Evolutionary conservation across 1,140 invertebrate genomes (phyloP), one percentile per base, ranked within the genome.

Genomic region (Bilobella aurantiaca): DNA sequence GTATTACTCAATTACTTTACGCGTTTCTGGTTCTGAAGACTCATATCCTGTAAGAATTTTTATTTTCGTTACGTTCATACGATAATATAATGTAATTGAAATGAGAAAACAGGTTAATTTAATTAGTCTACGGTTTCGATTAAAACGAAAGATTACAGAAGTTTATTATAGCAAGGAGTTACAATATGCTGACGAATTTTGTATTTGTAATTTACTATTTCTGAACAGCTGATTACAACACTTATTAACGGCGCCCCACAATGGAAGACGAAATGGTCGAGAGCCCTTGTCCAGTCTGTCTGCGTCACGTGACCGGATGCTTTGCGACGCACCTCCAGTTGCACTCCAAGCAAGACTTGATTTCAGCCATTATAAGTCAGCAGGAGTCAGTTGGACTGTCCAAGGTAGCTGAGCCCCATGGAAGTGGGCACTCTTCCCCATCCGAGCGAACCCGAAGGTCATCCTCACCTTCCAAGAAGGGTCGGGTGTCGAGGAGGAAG

Each of bases 321-420:
- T 34, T 63, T 5, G 53, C 58, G 3, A 42, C 57, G 2, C 67
- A 68, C 56, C 62, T 68, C 27, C 30, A 68, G 53, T 42, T 62
- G 16, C 67, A 68, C 56, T 68, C 67, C 21, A 68, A 68, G 42
- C 67, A 68, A 37, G 58, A 62, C 0, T 37, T 68, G 8, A 42
- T 42, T n/a, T n/a, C 8, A 12, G 37, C 37, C n/a, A 42, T 42
- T 42, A 42, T 42, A 8, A 42, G n/a, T n/a, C 37, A 42, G 37
- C 37, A 42, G 37, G 37, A 42, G 8, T 8, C 37, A 8, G 8
- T 42, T 42, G 37, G 37, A 42, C 8, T 42, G 37, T 42, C n/a
- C 37, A n/a, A n/a, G n/a, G n/a, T n/a, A 42, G 37, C 37, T 42
- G 37, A 42, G n/a, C 8, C 37, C 37, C 37, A 42, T 8, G 8